These are phyloP conservation scores for Chionoecetes opilio DNA, from an alignment of 1,140 invertebrate species.

Conservation along the genomic window DNA sequence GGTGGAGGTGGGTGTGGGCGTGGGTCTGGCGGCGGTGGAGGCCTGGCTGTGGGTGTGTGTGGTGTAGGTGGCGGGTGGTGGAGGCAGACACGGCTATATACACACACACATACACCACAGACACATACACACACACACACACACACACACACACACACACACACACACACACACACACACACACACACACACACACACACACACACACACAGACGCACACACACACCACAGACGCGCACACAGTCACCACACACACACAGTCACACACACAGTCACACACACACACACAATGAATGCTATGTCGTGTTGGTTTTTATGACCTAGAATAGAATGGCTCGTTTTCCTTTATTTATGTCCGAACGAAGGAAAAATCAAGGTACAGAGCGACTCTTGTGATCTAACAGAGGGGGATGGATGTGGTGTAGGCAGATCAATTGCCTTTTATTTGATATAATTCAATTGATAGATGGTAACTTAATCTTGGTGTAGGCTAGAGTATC, in stretches of 20 bases:
- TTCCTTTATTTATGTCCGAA: background rate
- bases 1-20: background rate
- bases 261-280: background rate
- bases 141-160: background rate
- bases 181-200: background rate
- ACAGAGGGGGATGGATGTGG: too few species aligned
- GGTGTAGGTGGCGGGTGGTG: background rate
- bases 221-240: background rate
- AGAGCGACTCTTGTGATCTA: too few species aligned
- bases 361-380: background rate
- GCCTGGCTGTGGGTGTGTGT: background rate
- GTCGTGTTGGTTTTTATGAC: background rate
- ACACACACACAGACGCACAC: background rate
- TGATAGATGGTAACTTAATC: too few species aligned
- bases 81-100: background rate
- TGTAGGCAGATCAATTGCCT: too few species aligned
- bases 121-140: background rate
- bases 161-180: background rate
- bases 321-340: background rate
- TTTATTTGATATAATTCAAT: too few species aligned
- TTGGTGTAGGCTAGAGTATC: too few species aligned
- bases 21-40: background rate
- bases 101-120: too few species aligned
- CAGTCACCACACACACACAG: background rate
- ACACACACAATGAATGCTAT: background rate